A percentile compares a stretch with the other conserved stretches of the same genome.
Conservation (phyloP, 2,888 invertebrate genomes). For the Mesoligia furuncula region DNA sequence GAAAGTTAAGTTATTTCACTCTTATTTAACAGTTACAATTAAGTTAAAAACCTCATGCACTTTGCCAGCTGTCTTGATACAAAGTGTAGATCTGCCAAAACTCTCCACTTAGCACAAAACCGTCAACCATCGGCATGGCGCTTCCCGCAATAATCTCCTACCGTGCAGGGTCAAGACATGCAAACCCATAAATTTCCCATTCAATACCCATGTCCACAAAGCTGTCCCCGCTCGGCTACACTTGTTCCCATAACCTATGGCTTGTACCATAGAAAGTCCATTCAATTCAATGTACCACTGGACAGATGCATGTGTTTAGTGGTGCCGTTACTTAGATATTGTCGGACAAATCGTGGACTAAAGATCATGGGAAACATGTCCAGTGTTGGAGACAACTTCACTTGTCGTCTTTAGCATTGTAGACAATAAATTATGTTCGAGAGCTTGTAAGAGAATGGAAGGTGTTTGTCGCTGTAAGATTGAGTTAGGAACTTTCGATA, state of each 20-base stretch:
- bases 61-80: background rate
- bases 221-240: conserved; percentile 66
- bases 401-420: conserved; percentile 50
- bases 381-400: conserved; percentile 59
- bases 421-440: conserved; percentile 53
- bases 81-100: background rate
- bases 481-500: conserved; percentile 51
- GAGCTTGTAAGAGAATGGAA: conserved; percentile 38
- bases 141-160: conserved; percentile 44
- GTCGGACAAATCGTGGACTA: conserved; percentile 66
- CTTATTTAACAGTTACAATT: background rate
- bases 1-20: background rate
- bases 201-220: conserved; percentile 66
- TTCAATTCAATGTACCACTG: conserved; percentile 63
- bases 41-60: background rate
- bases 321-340: conserved; percentile 64
- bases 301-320: conserved; percentile 68
- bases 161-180: conserved; percentile 60
- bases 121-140: conserved; percentile 30
- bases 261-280: conserved; percentile 66
- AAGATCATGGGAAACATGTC: conserved; percentile 60
- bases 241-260: conserved; percentile 70
- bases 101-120: conserved; percentile 31
- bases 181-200: conserved; percentile 66
- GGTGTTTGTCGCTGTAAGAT: conserved; percentile 31